Evolutionary conservation across 1,140 invertebrate species (phyloP).

Genomic region (Callitettix versicolor): DNA sequence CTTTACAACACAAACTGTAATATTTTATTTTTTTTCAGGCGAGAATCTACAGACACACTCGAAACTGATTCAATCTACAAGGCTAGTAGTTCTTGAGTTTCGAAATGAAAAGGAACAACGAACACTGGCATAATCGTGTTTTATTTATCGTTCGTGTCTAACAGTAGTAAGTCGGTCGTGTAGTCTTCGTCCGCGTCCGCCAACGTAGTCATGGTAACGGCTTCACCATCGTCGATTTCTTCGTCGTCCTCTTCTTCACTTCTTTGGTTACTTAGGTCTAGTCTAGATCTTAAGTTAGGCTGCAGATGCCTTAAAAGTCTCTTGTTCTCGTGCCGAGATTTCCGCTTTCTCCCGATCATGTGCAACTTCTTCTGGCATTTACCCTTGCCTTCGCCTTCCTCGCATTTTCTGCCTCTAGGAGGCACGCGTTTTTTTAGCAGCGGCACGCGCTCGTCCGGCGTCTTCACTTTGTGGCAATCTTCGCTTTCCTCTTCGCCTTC

Average conservation of each 20-base stretch:
- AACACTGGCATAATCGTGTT: too few species aligned
- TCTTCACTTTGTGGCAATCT: slow-evolving; percentile 14
- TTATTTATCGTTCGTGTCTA: slow-evolving; percentile 4
- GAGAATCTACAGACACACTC: too few species aligned
- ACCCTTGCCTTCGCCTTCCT: not conserved
- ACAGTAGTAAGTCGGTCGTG: not conserved
- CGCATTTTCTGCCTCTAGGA: slow-evolving; percentile 11
- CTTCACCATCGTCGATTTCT: slow-evolving; percentile 8
- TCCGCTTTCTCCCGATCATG: slow-evolving; percentile 10
- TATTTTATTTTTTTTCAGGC: too few species aligned
- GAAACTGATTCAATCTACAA: too few species aligned
- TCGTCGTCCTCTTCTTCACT: slow-evolving; percentile 8
- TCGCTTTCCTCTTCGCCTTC: slow-evolving; percentile 15
- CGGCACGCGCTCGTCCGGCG: not conserved
- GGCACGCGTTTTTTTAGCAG: slow-evolving; percentile 3
- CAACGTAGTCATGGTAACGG: slow-evolving; percentile 11
- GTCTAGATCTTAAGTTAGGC: not conserved
- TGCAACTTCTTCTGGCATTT: slow-evolving; percentile 11
- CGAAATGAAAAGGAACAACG: too few species aligned
- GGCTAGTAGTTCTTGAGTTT: too few species aligned
- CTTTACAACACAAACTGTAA: too few species aligned
- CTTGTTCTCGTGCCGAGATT: slow-evolving; percentile 10
- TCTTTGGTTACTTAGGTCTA: not conserved
- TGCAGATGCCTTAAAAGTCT: slow-evolving; percentile 11
- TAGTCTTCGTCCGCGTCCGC: slow-evolving; percentile 6